A percentile compares a stretch with the other conserved stretches of the same genome.
These are phyloP conservation scores for Pogona vitticeps DNA, from an alignment of 2,113 vertebrate species.

Conservation along the genomic window DNA sequence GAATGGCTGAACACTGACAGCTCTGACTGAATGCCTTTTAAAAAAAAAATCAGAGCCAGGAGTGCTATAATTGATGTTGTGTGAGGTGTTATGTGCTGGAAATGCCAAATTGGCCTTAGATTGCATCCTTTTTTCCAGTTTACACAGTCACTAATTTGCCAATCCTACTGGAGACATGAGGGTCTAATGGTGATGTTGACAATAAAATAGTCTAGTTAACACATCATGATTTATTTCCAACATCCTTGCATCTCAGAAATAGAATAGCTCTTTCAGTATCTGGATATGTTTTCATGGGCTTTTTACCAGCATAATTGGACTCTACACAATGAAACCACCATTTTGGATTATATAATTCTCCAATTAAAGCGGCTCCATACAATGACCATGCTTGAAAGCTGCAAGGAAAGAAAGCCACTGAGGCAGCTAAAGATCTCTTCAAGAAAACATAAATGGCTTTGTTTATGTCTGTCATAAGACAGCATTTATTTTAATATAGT, in stretches of 20 bases:
- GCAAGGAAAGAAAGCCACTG: background rate
- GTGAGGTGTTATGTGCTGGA: slow-evolving; percentile 45
- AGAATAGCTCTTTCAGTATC: slow-evolving; percentile 25
- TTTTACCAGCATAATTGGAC: slow-evolving; percentile 48
- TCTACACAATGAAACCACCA: slow-evolving; percentile 27
- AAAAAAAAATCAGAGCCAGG: background rate
- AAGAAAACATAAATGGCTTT: background rate
- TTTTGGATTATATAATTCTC: slow-evolving; percentile 28
- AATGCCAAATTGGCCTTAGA: slow-evolving; percentile 40
- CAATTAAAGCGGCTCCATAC: slow-evolving; percentile 33
- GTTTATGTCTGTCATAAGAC: background rate
- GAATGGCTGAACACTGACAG: slow-evolving; percentile 26
- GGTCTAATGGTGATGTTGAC: slow-evolving; percentile 59
- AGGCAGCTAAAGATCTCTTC: background rate
- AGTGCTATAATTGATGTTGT: slow-evolving; percentile 45
- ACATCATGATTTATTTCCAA: slow-evolving; percentile 61
- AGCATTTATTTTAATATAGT: background rate
- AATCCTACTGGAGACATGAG: slow-evolving; percentile 38
- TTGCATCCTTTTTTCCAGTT: slow-evolving; percentile 36
- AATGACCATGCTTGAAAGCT: slow-evolving; percentile 33
- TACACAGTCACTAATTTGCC: slow-evolving; percentile 48
- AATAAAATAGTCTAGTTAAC: slow-evolving; percentile 53
- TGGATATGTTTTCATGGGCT: slow-evolving; percentile 58
- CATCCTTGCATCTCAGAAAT: slow-evolving; percentile 51
- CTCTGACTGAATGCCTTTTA: background rate